phyloP scores from a whole-genome alignment of 2,113 vertebrate species.

The Chitala chitala region DNA sequence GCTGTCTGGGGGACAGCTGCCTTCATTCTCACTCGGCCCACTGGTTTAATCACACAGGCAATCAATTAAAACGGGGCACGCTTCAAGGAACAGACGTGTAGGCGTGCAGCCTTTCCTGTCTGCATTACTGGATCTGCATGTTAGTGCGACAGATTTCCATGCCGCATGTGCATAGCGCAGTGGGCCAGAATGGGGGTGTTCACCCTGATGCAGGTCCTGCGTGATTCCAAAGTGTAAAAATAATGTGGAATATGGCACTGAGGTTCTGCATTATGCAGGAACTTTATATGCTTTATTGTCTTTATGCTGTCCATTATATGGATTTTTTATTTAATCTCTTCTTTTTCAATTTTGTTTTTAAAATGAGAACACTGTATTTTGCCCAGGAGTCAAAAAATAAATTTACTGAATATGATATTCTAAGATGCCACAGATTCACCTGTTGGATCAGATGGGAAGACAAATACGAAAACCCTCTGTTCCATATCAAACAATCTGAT shows the following conservation, averaged over 20 bases:
- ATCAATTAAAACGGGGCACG: neutral
- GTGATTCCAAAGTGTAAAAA: neutral
- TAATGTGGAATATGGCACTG: neutral
- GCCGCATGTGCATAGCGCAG: neutral
- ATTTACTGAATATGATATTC: neutral
- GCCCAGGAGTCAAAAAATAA: neutral
- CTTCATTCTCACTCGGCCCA: neutral
- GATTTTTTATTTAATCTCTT: slow-evolving; percentile 12
- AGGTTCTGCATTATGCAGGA: neutral
- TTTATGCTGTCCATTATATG: neutral
- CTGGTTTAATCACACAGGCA: neutral
- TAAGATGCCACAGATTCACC: neutral
- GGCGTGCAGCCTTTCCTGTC: neutral
- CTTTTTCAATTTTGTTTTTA: neutral
- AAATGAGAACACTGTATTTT: slow-evolving; percentile 1
- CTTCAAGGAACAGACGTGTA: neutral
- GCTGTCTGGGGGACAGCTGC: neutral
- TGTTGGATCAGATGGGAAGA: neutral
- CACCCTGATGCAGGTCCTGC: neutral
- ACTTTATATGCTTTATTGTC: neutral
- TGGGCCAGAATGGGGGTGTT: neutral
- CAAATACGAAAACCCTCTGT: neutral
- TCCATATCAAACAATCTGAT: neutral
- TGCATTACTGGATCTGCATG: neutral
- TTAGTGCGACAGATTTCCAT: neutral